Conservation (phyloP, 2,888 invertebrate genomes). For the Cephus runcator region DNA sequence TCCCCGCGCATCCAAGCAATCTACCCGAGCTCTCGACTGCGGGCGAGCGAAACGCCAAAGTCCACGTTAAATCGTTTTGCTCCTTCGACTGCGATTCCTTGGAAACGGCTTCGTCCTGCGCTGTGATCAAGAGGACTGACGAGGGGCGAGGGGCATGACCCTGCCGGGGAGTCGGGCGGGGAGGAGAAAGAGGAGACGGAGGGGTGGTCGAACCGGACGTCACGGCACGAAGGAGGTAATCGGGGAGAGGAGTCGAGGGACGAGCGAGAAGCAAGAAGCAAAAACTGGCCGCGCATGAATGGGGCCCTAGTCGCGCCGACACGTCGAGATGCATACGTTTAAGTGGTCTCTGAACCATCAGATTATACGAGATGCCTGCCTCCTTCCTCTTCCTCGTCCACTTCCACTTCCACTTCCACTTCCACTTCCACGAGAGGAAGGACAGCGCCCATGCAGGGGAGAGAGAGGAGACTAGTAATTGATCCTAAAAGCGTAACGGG, state of each 20-base stretch:
- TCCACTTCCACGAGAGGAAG: neutral
- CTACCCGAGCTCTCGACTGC: too few species aligned
- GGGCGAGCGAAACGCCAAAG: too few species aligned
- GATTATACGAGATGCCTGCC: neutral
- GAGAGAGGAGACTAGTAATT: neutral
- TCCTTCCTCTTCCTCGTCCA: conserved; percentile 16
- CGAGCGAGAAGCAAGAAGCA: conserved; percentile 6
- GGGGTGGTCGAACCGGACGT: too few species aligned
- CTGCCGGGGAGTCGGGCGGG: too few species aligned
- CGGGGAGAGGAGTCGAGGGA: neutral
- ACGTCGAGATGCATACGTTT: conserved; percentile 29
- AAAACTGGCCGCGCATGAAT: conserved; percentile 32
- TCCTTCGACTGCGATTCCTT: neutral
- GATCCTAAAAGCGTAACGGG: conserved; percentile 9
- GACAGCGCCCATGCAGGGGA: too few species aligned
- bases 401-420: conserved; percentile 13
- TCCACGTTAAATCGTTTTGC: too few species aligned
- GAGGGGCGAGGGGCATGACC: too few species aligned
- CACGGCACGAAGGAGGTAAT: too few species aligned
- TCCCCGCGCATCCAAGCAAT: too few species aligned
- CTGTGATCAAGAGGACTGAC: neutral
- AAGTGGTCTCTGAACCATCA: conserved; percentile 28
- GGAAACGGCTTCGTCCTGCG: neutral
- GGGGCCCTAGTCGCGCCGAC: conserved; percentile 27
- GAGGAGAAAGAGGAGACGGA: too few species aligned